Conservation (phyloP, 2,888 invertebrate species). For the Trilocha varians region DNA sequence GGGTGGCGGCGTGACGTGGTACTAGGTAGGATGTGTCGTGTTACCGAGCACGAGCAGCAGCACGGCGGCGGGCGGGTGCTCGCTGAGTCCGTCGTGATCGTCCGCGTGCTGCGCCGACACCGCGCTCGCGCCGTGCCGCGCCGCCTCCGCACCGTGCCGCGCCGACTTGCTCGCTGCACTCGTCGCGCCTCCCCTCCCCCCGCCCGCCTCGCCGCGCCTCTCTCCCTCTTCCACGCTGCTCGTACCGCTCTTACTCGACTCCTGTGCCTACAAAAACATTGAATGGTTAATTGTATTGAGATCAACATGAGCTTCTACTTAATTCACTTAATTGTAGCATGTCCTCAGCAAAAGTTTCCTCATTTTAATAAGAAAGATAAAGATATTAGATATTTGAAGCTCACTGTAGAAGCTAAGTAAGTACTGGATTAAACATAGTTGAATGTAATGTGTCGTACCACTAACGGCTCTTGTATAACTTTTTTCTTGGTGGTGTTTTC, state of each 20-base stretch:
- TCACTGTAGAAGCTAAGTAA: too few species aligned
- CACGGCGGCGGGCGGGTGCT: slow-evolving; percentile 85
- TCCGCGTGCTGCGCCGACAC: slow-evolving; percentile 26
- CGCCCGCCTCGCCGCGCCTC: slow-evolving; percentile 7
- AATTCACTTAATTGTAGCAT: too few species aligned
- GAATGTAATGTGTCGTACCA: not conserved
- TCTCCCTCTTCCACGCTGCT: slow-evolving; percentile 9
- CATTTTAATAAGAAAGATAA: too few species aligned
- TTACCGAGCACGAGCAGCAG: slow-evolving; percentile 83
- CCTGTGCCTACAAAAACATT: too few species aligned
- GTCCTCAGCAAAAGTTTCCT: too few species aligned
- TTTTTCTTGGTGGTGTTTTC: slow-evolving; percentile 8
- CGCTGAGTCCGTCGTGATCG: slow-evolving; percentile 77
- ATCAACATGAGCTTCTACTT: too few species aligned
- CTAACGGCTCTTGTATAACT: not conserved
- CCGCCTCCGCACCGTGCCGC: slow-evolving; percentile 5
- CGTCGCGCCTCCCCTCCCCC: slow-evolving; percentile 9
- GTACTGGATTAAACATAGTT: too few species aligned
- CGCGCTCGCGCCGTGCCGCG: slow-evolving; percentile 14
- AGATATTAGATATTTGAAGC: too few species aligned
- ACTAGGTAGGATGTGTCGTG: too few species aligned
- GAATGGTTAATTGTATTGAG: too few species aligned
- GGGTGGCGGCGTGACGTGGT: too few species aligned
- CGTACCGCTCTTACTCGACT: slow-evolving; percentile 12
- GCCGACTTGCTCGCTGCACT: not conserved